Base-by-base conservation (phyloP, 1,140 invertebrate genomes). In the Parapsyche elsis region DNA sequence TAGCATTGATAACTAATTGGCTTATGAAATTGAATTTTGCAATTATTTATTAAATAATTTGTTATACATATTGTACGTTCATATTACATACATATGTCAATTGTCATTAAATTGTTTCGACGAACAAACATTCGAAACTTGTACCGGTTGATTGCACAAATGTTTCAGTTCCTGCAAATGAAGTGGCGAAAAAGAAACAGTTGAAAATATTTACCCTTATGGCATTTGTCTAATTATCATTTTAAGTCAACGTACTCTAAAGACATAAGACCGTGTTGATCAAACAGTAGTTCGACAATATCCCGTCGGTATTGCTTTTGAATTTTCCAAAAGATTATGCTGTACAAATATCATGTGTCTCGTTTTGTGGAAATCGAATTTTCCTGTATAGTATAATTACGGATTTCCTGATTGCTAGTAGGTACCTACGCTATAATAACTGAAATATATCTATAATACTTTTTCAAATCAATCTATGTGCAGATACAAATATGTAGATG, bases 81-180 rank as follows among this genome's bases (percentile, higher is more conserved):
- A 38, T 38, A 38, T 38, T 38, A 38, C 7, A 7, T n/a, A n/a
- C n/a, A 38, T 38, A 38, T 38, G 7, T 38, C 1, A 38, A 38
- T 38, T 38, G 30, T 1, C 7, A 38, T 7, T 38, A 7, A 38
- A 38, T 38, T 38, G 30, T 38, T 38, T 38, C 30, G 30, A 38
- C 7, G 30, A 38, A 7, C 30, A 38, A 38, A 38, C 7, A 38
- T 7, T 38, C 30, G 30, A 38, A 38, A 38, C 30, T 38, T 1
- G 1, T 38, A 7, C 30, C 67, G 10, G 16, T 73, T 80, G 71
- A 75, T 80, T 80, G 79, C 14, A 80, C 79, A 80, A 75, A 76
- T 80, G 79, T 75, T 80, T 80, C 73, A 75, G 79, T 80, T 76
- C 71, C 79, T 80, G 71, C 71, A 67, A 26, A 0, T 10, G 24